Evolutionary conservation across 2,888 invertebrate species (phyloP).

Genomic region (Thereva nobilitata): DNA sequence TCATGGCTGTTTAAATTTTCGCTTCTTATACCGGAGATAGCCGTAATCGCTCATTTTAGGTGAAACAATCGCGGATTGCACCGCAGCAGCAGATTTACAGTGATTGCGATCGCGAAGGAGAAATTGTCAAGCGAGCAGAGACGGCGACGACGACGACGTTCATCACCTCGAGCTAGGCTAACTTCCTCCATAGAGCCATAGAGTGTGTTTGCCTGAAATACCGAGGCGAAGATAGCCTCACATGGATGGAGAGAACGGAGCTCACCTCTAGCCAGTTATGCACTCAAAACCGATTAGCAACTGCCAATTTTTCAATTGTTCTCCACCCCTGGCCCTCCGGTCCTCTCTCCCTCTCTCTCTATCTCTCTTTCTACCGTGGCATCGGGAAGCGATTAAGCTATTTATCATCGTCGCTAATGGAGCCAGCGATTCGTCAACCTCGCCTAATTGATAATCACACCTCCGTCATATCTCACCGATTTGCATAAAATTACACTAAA

Average conservation of each 20-base stretch:
- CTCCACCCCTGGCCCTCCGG: slow-evolving; percentile 8
- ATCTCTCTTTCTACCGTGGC: neutral
- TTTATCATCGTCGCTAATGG: slow-evolving; percentile 32
- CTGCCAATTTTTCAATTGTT: slow-evolving; percentile 19
- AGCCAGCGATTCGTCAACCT: slow-evolving; percentile 26
- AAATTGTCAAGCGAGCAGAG: slow-evolving; percentile 33
- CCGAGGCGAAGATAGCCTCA: too few species aligned
- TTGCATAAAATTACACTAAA: slow-evolving; percentile 31
- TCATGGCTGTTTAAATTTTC: slow-evolving; percentile 34
- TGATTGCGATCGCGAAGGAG: slow-evolving; percentile 24
- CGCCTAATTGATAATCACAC: slow-evolving; percentile 30
- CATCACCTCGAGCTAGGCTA: too few species aligned
- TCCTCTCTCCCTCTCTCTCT: neutral
- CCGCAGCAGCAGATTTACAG: slow-evolving; percentile 1
- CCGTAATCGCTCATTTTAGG: slow-evolving; percentile 32
- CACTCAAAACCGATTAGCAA: slow-evolving; percentile 30
- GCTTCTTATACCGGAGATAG: slow-evolving; percentile 28
- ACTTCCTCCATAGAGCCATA: too few species aligned
- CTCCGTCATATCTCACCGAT: slow-evolving; percentile 35
- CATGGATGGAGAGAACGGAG: too few species aligned
- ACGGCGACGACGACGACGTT: too few species aligned
- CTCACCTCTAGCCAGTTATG: slow-evolving; percentile 6
- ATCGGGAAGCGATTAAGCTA: slow-evolving; percentile 21
- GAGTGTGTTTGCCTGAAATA: too few species aligned
- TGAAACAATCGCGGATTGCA: slow-evolving; percentile 15